Base-by-base conservation (phyloP, 2,888 invertebrate species). In the Hemistola chrysoprasaria region DNA sequence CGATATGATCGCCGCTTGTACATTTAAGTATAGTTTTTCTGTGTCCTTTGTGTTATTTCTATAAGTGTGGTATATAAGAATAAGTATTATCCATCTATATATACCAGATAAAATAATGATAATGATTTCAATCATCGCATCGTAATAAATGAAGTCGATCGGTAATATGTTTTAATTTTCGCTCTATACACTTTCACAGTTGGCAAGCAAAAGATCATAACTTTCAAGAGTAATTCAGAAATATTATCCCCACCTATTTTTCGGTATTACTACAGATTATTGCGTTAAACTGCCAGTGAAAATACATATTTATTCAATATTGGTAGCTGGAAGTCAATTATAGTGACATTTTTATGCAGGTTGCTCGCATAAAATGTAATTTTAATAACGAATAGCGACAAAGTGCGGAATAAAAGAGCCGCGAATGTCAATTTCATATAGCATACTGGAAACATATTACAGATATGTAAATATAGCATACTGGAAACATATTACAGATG, bases 161-260 rank as follows among this genome's bases (percentile, higher is more conserved):
- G 4, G 4, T 4, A 16, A 16, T 16, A 16, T 4, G 2, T 16
- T 16, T 16, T 16, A 2, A 16, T 16, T n/a, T n/a, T n/a, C n/a
- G 24, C 11, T 29, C 24, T 2, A 11, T 8, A 5, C 8, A 5
- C 6, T 24, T 35, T 25, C 11, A 6, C 6, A 22, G 28, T 5
- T 38, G 33, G 33, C 37, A 42, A 23, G 8, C n/a, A 5, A 8
- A 8, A 25, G 6, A 24, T 40, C 20, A 28, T 24, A 11, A 32
- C 37, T 33, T 37, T 8, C 8, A 16, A 34, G n/a, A 9, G 8
- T 34, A 29, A 40, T 40, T 30, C 33, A 35, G 29, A 31, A 35
- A 32, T 31, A 31, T 36, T 22, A 9, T 27, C 10, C 25, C 22
- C 21, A 22, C 27, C 11, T 6, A 8, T 28, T 33, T 30, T 37